phyloP scores from a whole-genome alignment of 2,113 vertebrate genomes.

The Emydura subglobosa region DNA sequence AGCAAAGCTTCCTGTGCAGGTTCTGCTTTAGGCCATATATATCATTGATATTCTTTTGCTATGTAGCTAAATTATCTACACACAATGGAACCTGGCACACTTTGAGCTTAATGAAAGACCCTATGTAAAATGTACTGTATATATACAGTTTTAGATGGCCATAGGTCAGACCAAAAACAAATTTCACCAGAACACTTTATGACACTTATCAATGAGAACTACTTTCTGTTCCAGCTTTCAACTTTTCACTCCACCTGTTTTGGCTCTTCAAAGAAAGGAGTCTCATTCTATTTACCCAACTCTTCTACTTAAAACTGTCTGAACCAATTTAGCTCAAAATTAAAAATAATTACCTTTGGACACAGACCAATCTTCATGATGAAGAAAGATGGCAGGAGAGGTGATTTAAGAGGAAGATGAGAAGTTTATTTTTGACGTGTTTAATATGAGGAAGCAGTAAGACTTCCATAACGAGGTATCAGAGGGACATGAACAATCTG shows the following conservation, averaged over 20 bases:
- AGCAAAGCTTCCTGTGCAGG: background rate
- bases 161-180: background rate
- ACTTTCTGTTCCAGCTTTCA: background rate
- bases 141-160: background rate
- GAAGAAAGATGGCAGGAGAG: background rate
- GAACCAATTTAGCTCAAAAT: background rate
- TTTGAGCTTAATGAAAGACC: background rate
- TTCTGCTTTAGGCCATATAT: too few relatives aligned
- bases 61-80: background rate
- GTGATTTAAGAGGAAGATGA: background rate
- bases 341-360: background rate
- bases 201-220: background rate
- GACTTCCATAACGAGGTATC: background rate
- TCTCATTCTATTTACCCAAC: background rate
- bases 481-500: background rate
- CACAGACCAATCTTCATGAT: background rate
- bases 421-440: background rate
- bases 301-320: background rate
- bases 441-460: background rate
- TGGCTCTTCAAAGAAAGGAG: rapidly evolving
- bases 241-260: background rate
- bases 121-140: too few relatives aligned
- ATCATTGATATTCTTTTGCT: background rate
- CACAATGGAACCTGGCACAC: rapidly evolving
- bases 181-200: rapidly evolving